These are phyloP conservation scores for Ctenopoma kingsleyae DNA, from an alignment of 2,797 vertebrate species.

Conservation along the genomic window DNA sequence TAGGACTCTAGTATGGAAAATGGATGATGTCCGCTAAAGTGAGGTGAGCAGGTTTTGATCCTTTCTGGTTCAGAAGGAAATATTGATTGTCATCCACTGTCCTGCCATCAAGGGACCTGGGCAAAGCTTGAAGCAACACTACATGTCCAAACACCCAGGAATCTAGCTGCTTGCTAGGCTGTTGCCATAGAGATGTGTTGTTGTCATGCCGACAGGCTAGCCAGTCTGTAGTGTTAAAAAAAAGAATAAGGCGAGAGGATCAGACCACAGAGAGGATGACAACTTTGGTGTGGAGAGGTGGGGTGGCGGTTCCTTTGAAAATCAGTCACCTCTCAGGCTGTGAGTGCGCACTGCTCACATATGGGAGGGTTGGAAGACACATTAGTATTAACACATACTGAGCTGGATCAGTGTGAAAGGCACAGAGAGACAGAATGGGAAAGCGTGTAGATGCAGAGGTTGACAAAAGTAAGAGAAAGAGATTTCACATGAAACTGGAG, in stretches of 20 bases:
- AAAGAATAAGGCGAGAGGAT: slow-evolving; percentile 39
- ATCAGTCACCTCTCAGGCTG: slow-evolving; percentile 40
- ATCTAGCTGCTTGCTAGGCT: slow-evolving; percentile 55
- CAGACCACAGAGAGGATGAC: slow-evolving; percentile 37
- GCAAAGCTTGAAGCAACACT: slow-evolving; percentile 38
- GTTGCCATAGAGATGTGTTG: slow-evolving; percentile 80
- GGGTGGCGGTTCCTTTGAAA: slow-evolving; percentile 42
- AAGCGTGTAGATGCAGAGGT: slow-evolving; percentile 45
- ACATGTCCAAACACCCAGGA: slow-evolving; percentile 54
- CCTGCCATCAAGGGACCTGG: slow-evolving; percentile 18
- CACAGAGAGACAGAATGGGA: slow-evolving; percentile 10
- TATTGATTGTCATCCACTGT: slow-evolving; percentile 43
- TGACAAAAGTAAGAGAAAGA: slow-evolving; percentile 54
- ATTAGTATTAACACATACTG: slow-evolving; percentile 51
- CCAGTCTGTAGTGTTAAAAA: slow-evolving; percentile 45
- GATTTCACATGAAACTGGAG: slow-evolving; percentile 46
- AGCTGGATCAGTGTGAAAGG: slow-evolving; percentile 50
- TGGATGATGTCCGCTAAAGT: slow-evolving; percentile 8
- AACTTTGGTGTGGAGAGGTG: slow-evolving; percentile 36
- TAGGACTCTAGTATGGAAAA: not conserved
- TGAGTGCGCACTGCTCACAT: slow-evolving; percentile 29
- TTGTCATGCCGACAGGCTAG: slow-evolving; percentile 78
- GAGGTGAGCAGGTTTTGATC: slow-evolving; percentile 25
- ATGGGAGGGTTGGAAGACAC: slow-evolving; percentile 21
- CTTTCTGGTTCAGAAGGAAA: slow-evolving; percentile 14